Evolutionary conservation across 2,113 vertebrate species (phyloP).

Genomic region (Bostrychus sinensis): DNA sequence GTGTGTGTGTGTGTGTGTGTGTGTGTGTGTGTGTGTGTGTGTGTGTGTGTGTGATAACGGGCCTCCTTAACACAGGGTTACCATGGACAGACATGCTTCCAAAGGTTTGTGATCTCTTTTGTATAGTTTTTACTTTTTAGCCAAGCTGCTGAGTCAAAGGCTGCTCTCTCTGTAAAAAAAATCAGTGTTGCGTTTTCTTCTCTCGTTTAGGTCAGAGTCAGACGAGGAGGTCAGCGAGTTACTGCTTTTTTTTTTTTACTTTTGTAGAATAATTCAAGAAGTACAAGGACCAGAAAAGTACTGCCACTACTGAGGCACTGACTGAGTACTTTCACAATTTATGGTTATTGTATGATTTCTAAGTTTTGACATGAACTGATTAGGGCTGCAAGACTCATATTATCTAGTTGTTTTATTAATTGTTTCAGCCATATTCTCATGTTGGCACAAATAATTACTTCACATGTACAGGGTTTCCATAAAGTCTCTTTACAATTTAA

Average conservation of each 20-base stretch:
- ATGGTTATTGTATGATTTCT: neutral
- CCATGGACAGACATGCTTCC: slow-evolving; percentile 77
- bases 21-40: slow-evolving; percentile 15
- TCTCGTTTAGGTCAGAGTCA: slow-evolving; percentile 20
- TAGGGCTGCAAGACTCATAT: slow-evolving; percentile 64
- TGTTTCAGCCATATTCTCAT: slow-evolving; percentile 25
- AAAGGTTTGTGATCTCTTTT: slow-evolving; percentile 74
- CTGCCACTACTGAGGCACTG: slow-evolving; percentile 36
- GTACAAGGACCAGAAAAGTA: slow-evolving; percentile 63
- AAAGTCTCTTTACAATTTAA: too few relatives aligned
- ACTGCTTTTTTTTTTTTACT: slow-evolving; percentile 59
- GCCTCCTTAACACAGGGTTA: slow-evolving; percentile 75
- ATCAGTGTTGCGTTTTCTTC: slow-evolving; percentile 24
- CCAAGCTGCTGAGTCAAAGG: slow-evolving; percentile 64
- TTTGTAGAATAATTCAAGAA: slow-evolving; percentile 44
- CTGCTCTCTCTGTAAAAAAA: slow-evolving; percentile 38
- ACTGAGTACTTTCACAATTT: neutral
- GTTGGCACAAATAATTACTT: slow-evolving; percentile 6
- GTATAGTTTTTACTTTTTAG: slow-evolving; percentile 61
- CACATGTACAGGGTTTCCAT: too few relatives aligned
- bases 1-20: slow-evolving; percentile 23
- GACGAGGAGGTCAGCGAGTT: slow-evolving; percentile 24
- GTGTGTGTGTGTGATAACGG: slow-evolving; percentile 56
- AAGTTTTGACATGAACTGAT: slow-evolving; percentile 41
- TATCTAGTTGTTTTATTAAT: slow-evolving; percentile 4